Evolutionary conservation across 1,140 invertebrate species (phyloP), one percentile per base, ranked within the genome.

Genomic region (Nasonia giraulti): DNA sequence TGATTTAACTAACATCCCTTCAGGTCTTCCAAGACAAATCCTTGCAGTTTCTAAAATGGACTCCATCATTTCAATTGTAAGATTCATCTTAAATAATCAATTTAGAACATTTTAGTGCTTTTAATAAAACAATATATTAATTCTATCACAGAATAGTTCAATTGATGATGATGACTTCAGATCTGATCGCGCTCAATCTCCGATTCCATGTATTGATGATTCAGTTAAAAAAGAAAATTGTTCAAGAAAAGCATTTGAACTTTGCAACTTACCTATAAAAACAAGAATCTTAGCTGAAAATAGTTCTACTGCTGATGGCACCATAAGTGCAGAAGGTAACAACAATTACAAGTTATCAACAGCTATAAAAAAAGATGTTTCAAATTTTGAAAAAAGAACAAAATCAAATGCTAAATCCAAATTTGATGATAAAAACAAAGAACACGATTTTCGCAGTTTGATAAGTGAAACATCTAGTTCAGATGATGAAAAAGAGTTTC

Each of bases 61-160:
- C 79, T 86, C 85, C 5, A 68, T 86, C 20, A 86, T 83, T 50
- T 76, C 71, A 0, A 80, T 86, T 80, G 82, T 86, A 83, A 80
- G 68, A 37, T 37, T 37, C 4, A 79, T 31, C n/a, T 12, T 55
- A 11, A 78, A 78, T 55, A 20, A 66, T 2, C 40, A 44, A 66
- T 20, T 66, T 20, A 5, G 12, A 31, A 71, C 12, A 14, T n/a
- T 14, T 44, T 4, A 44, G 8, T 71, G 27, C 1, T 76, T 44
- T 74, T 71, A 4, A 71, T 71, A 4, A 11, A 71, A 4, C 4
- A 71, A 12, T 69, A 23, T 8, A 11, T 31, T 71, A 31, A 71
- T 55, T 33, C 27, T 23, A 37, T 83, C 83, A 10, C 44, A 86
- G 85, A 83, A 86, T 83, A 80, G 62, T 80, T 86, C 81, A 23